Evolutionary conservation across 2,888 invertebrate species (phyloP).

Genomic region (Ectemnius cavifrons): DNA sequence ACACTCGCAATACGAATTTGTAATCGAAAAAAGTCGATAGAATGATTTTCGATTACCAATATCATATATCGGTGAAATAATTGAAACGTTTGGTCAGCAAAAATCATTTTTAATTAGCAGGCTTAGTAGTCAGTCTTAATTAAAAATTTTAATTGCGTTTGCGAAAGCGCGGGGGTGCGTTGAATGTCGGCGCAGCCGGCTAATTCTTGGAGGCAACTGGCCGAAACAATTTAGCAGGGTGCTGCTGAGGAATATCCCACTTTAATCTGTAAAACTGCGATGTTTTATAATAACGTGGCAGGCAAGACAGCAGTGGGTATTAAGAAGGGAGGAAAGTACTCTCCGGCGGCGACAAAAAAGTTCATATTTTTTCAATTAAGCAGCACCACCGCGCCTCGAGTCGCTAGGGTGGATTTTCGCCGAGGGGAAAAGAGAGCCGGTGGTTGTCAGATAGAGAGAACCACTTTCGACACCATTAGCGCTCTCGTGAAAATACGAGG

Average conservation of each 20-base stretch:
- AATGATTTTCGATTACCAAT: too few species aligned
- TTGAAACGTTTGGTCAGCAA: too few species aligned
- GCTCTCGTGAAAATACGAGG: constrained; percentile 67
- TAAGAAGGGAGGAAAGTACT: constrained; percentile 67
- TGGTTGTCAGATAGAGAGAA: constrained; percentile 37
- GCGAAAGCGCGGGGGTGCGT: too few species aligned
- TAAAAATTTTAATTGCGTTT: too few species aligned
- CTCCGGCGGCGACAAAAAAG: constrained; percentile 72
- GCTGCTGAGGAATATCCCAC: constrained; percentile 19
- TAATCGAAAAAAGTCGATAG: too few species aligned
- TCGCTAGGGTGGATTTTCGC: constrained; percentile 60
- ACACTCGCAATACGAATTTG: too few species aligned
- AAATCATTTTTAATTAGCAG: too few species aligned
- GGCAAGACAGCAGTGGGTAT: constrained; percentile 56
- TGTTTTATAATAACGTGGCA: constrained; percentile 60
- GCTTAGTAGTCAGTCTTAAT: too few species aligned
- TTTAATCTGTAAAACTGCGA: constrained; percentile 57
- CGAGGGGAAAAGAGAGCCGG: constrained; percentile 23
- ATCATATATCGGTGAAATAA: too few species aligned
- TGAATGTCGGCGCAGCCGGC: too few species aligned
- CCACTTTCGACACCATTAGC: constrained; percentile 71
- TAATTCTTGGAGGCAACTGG: background rate
- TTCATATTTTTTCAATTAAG: constrained; percentile 78
- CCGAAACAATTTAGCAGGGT: constrained; percentile 53
- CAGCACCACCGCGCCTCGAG: constrained; percentile 62